Base-by-base conservation (phyloP, 2,113 vertebrate genomes). In the Bufo gargarizans region DNA sequence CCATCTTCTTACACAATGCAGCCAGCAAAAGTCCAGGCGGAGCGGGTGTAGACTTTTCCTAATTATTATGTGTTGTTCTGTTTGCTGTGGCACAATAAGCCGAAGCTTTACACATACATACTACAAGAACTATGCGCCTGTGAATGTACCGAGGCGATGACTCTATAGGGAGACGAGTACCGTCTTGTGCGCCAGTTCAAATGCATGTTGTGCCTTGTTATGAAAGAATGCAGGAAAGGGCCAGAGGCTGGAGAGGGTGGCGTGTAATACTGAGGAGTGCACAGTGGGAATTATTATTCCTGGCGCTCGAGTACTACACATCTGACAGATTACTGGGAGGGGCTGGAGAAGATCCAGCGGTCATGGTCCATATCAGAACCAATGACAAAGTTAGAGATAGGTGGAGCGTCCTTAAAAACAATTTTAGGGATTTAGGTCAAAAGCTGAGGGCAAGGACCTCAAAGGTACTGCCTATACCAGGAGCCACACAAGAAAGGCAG, bases 221-320 rank as follows among this genome's bases (percentile, higher is more conserved):
- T 79, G 50, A 86, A 86, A n/a, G 85, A 86, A 86, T 79, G 85
- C 49, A 86, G 72, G 74, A 79, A 20, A 20, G n/a, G 20, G 20
- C 76, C 76, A 9, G n/a, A 8, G 85, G 58, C 55, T 0, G 72
- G 33, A 85, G 43, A 56, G 50, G 71, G 69, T 19, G 55, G 84
- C 49, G 56, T 53, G n/a, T 16, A 20, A 84, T 8, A 55, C 8
- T 4, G 16, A 77, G 55, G 55, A 59, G 33, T 33, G 33, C 33
- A 33, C 33, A 33, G 33, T 33, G 33, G 33, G 33, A 33, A 33
- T 33, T 33, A 33, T 33, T 33, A 33, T 33, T 33, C 33, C 33
- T 33, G 33, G 33, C 33, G 33, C 33, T 33, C 33, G 33, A 33
- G 33, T 33, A 1, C 33, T 33, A 33, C 5, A 10, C 59, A 83